These are phyloP conservation scores for Gambusia affinis DNA, from an alignment of 2,113 vertebrate species.

Conservation along the genomic window DNA sequence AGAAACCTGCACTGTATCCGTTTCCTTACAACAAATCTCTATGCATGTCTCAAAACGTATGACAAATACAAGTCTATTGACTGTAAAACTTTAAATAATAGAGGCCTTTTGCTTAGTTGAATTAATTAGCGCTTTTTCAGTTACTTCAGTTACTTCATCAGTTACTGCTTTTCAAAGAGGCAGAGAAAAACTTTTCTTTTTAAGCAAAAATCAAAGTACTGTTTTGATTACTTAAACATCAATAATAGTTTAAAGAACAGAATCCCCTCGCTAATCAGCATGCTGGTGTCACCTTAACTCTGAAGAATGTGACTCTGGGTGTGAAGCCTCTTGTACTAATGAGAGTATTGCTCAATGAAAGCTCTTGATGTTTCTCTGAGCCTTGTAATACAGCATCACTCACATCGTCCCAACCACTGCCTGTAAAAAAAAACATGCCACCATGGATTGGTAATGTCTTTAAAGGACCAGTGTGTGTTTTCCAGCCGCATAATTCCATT, in stretches of 20 bases:
- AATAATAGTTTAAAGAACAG: neutral
- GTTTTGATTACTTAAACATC: neutral
- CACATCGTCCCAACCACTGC: neutral
- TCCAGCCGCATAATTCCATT: too few relatives aligned
- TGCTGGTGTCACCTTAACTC: neutral
- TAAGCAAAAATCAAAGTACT: neutral
- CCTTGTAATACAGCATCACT: neutral
- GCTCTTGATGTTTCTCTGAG: neutral
- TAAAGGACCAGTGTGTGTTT: too few relatives aligned
- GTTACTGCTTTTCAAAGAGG: neutral
- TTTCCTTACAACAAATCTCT: neutral
- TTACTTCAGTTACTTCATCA: neutral
- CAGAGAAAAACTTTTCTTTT: neutral
- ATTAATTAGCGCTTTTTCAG: neutral
- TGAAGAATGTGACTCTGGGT: neutral
- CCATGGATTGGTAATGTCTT: too few relatives aligned
- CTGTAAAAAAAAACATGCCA: neutral
- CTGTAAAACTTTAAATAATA: neutral
- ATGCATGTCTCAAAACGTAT: neutral
- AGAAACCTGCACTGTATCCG: too few relatives aligned
- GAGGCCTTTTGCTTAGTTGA: neutral
- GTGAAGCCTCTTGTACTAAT: neutral
- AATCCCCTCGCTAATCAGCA: neutral
- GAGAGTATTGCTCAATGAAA: neutral
- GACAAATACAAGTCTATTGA: neutral